Evolutionary conservation across 2,888 invertebrate genomes (phyloP).

Genomic region (Drosophila austrosaltans): DNA sequence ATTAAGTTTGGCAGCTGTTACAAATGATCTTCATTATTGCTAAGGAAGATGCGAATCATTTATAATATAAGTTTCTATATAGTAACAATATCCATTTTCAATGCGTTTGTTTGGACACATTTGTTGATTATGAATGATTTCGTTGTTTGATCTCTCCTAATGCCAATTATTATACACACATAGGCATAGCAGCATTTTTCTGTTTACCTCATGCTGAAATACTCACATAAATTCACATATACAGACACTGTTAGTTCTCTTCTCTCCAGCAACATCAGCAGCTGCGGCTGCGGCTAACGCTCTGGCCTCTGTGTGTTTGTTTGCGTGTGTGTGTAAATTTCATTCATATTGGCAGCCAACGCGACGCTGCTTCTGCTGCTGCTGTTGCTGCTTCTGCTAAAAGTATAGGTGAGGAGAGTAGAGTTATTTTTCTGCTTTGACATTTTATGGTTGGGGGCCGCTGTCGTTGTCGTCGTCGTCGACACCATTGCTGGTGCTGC

Average conservation of each 20-base stretch:
- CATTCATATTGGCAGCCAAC: constrained; percentile 75
- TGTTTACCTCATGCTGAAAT: constrained; percentile 77
- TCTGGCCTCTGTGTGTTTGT: constrained; percentile 17
- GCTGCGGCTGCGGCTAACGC: constrained; percentile 5
- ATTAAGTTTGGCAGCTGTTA: no score
- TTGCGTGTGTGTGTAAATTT: constrained; percentile 68
- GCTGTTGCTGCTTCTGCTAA: no score
- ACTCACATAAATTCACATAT: constrained; percentile 28
- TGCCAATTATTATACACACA: constrained; percentile 58
- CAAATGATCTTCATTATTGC: no score
- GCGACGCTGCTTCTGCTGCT: constrained; percentile 45
- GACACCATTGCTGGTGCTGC: background rate
- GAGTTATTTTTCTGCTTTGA: constrained; percentile 1
- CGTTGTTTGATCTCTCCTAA: constrained; percentile 35
- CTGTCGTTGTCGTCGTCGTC: constrained; percentile 24
- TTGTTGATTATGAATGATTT: constrained; percentile 32
- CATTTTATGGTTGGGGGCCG: constrained; percentile 5
- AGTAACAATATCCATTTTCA: no score
- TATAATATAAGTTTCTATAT: no score
- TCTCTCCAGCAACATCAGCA: background rate
- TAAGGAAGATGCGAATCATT: no score
- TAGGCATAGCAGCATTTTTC: constrained; percentile 53
- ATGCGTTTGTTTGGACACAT: background rate
- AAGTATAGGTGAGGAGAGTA: constrained; percentile 16
- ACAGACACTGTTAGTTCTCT: constrained; percentile 44